Percentiles rank a stretch among this genome's conserved stretches.
These are phyloP conservation scores for Calliopum simillimum DNA, from an alignment of 2,888 invertebrate genomes.

Conservation along the genomic window DNA sequence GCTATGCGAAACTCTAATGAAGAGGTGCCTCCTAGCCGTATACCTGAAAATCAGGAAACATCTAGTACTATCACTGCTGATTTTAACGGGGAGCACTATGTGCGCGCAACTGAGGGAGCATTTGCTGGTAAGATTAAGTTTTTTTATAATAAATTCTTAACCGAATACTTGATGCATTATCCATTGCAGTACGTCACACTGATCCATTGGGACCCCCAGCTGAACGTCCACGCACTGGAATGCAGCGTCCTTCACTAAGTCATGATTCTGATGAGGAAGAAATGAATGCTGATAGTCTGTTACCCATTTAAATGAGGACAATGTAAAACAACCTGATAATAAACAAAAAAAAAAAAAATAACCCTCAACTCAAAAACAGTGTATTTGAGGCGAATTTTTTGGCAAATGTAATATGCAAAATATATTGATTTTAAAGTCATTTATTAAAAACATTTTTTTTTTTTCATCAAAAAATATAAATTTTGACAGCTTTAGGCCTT, in stretches of 20 bases:
- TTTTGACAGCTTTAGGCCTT: too few species aligned
- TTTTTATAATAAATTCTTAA: not conserved
- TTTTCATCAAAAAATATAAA: too few species aligned
- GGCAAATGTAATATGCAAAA: too few species aligned
- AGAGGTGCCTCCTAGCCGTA: constrained; percentile 41
- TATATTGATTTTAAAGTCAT: too few species aligned
- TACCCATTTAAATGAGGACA: constrained; percentile 58
- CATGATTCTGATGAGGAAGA: constrained; percentile 65
- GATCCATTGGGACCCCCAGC: constrained; percentile 66
- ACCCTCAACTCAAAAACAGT: too few species aligned
- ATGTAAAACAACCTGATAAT: too few species aligned
- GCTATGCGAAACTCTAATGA: constrained; percentile 52
- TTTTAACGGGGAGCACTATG: constrained; percentile 49
- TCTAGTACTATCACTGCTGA: constrained; percentile 43
- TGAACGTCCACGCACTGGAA: constrained; percentile 66
- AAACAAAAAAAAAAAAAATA: too few species aligned
- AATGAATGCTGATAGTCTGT: constrained; percentile 63
- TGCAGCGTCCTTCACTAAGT: constrained; percentile 53
- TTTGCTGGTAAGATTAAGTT: constrained; percentile 42
- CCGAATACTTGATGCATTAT: not conserved
- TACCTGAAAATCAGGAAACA: constrained; percentile 46
- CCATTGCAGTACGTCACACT: constrained; percentile 50
- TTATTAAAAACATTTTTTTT: too few species aligned
- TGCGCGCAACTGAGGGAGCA: constrained; percentile 41
- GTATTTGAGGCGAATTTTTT: too few species aligned